A percentile compares a stretch with the other conserved stretches of the same genome.
Evolutionary conservation across 2,888 invertebrate species (phyloP).

Genomic region (Aleiodes leptofemur): DNA sequence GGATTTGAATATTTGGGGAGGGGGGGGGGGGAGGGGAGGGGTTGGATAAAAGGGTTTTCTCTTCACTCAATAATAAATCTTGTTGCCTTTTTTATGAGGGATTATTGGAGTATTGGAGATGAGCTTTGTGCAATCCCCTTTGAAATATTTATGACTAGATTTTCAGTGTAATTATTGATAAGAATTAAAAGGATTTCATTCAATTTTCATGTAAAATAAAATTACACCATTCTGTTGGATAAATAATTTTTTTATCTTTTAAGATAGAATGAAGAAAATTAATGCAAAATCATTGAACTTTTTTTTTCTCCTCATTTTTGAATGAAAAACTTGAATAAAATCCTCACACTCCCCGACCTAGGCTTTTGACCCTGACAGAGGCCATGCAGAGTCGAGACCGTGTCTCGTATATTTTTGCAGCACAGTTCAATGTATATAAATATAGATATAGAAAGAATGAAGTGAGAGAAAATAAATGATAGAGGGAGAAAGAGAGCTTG

Average conservation of each 20-base stretch:
- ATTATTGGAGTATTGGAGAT: too few relatives aligned
- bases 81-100: too few relatives aligned
- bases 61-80: too few relatives aligned
- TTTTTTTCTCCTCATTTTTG: conserved; percentile 44
- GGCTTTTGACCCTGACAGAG: conserved; percentile 37
- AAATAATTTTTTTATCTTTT: not conserved
- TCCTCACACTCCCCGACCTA: conserved; percentile 21
- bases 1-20: too few relatives aligned
- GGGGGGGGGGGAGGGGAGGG: too few relatives aligned
- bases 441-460: conserved; percentile 46
- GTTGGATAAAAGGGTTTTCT: too few relatives aligned
- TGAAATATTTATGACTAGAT: too few relatives aligned
- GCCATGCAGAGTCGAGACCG: conserved; percentile 40
- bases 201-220: conserved; percentile 9
- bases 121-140: too few relatives aligned
- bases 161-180: not conserved
- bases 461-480: conserved; percentile 17
- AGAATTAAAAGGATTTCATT: too few relatives aligned
- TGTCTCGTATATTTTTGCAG: conserved; percentile 32
- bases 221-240: conserved; percentile 19
- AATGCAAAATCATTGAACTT: conserved; percentile 9
- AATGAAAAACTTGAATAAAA: conserved; percentile 20
- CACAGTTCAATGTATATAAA: conserved; percentile 51
- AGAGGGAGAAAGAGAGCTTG: conserved; percentile 35
- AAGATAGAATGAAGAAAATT: too few relatives aligned